Percentiles rank a stretch among this genome's conserved stretches.
Conservation (phyloP, 2,888 invertebrate genomes). For the Portevinia maculata region DNA sequence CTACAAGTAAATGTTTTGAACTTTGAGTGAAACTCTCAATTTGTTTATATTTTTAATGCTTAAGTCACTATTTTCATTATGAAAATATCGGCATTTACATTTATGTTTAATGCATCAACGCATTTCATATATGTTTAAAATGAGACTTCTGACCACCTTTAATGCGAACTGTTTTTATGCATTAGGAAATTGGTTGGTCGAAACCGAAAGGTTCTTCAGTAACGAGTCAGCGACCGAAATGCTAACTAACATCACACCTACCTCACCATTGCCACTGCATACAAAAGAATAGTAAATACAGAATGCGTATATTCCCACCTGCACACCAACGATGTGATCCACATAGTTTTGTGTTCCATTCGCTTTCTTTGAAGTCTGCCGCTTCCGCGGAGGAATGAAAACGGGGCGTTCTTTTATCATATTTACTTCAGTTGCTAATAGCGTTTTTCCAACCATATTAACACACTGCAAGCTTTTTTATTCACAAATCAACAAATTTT, state of each 20-base stretch:
- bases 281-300: not conserved
- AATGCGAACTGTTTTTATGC: no score
- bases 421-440: slow-evolving; percentile 76
- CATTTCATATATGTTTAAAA: no score
- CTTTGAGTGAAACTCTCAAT: no score
- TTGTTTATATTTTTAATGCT: no score
- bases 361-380: slow-evolving; percentile 84
- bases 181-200: no score
- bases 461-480: not conserved
- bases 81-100: no score
- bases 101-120: no score
- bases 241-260: not conserved
- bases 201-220: no score
- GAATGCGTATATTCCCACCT: slow-evolving; percentile 81
- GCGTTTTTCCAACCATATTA: slow-evolving; percentile 79
- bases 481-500: not conserved
- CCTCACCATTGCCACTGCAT: not conserved
- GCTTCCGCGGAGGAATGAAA: slow-evolving; percentile 86
- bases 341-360: slow-evolving; percentile 84
- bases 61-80: no score
- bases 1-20: no score
- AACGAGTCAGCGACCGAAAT: no score
- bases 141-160: no score
- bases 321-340: slow-evolving; percentile 86
- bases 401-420: slow-evolving; percentile 83